These are phyloP conservation scores for Pangasius sanitwongsei DNA, from an alignment of 2,797 vertebrate species.

Conservation along the genomic window DNA sequence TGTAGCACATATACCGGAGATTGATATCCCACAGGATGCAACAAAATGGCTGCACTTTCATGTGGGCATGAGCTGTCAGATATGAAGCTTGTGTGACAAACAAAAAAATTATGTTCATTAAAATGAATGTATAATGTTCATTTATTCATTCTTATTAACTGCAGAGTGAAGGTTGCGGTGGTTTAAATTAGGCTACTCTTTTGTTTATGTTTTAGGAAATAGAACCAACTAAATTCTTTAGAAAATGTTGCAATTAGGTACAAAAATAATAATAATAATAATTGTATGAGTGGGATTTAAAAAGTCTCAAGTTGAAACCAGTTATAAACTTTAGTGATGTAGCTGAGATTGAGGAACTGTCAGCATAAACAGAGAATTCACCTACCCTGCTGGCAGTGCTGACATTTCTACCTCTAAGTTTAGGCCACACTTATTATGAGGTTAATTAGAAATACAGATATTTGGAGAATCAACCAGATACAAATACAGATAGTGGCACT, in stretches of 20 bases:
- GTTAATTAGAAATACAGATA: not conserved
- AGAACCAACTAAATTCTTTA: not conserved
- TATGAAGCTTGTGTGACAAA: not conserved
- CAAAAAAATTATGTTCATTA: no score
- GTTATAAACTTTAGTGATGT: not conserved
- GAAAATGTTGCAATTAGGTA: not conserved
- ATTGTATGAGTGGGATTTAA: not conserved
- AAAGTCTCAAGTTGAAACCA: not conserved
- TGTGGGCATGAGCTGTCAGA: not conserved
- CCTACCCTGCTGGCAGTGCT: not conserved
- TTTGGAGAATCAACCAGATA: not conserved
- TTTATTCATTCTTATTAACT: not conserved
- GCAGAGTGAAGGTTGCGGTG: not conserved
- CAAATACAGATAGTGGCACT: not conserved
- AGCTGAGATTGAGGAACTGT: conserved; percentile 1
- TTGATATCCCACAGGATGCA: no score
- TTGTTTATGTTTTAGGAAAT: not conserved
- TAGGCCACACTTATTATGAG: not conserved
- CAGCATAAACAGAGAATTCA: not conserved
- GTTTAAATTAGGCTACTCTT: not conserved
- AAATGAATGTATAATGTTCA: not conserved
- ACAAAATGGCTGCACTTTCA: no score
- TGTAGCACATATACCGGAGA: no score
- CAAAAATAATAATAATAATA: not conserved
- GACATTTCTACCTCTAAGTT: not conserved